Evolutionary conservation across 30 jellyfish, hydroid and myxozoan genomes (phyloP), one percentile per base, ranked within the genome.

Genomic region (Aurelia sp.): DNA sequence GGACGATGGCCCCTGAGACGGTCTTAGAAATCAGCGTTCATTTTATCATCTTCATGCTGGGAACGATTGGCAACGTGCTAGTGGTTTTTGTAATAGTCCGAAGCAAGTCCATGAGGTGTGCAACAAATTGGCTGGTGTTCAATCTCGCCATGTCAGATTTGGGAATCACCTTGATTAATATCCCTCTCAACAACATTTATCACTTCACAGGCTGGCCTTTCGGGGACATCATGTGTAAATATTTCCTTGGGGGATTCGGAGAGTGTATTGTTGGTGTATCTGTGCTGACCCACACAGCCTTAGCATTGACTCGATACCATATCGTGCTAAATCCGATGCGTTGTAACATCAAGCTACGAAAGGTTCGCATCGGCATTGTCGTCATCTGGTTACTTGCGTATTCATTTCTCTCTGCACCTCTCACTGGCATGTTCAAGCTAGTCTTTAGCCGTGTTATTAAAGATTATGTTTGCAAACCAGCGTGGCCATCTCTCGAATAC

Each of bases 201-300:
- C 87, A 84, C 66, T 72, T 84, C 71, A 69, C 89, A 31, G 86
- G 89, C 63, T 91, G 97, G 97, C 95, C 95, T 3, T 86, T 86
- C 53, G 96, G 97, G 0, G 90, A 79, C 59, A 17, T 33, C 18
- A 84, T 82, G 18, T 91, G 97, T 68, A 84, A 84, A 73, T 75
- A 73, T 72, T 73, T 81, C 51, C 71, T 91, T 8, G 84, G 86
- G 20, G 90, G 93, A 70, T 69, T 91, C 18, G 89, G 92, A 12
- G 97, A 91, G 63, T 76, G 84, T 61, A 77, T 91, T 66, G 97
- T 90, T 27, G 97, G 97, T 41, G 97, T 91, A 7, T 91, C 96
- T 2, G 96, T 91, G 11, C 61, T 91, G 61, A 91, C 97, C 19
- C 97, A 91, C 60, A 78, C 97, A n/a, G 77, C 96, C 4, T 62